Conservation (phyloP, 2,113 vertebrate species). For the Pleuronectes platessa region DNA sequence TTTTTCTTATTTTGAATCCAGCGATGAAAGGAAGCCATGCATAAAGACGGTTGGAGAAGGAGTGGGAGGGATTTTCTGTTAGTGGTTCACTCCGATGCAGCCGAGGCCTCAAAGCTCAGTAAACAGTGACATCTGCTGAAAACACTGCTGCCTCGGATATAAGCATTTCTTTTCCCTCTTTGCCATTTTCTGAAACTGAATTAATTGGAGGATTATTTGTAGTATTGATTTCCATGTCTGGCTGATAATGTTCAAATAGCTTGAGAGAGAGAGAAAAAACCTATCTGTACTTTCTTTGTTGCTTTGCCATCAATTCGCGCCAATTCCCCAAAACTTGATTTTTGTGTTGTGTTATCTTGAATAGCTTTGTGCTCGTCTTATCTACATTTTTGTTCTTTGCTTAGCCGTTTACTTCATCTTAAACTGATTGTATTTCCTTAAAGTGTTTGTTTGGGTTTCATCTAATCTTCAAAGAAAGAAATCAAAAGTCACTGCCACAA, state of each 20-base stretch:
- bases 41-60: conserved; percentile 6
- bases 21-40: conserved; percentile 45
- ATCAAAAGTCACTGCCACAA: conserved; percentile 3
- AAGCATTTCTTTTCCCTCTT: not conserved
- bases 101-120: conserved; percentile 46
- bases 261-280: too few relatives aligned
- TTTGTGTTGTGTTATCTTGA: not conserved
- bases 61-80: conserved; percentile 12
- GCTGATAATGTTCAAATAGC: not conserved
- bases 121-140: conserved; percentile 77
- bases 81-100: conserved; percentile 6
- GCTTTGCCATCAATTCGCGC: not conserved
- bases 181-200: not conserved
- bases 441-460: not conserved
- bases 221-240: not conserved
- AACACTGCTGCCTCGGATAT: not conserved
- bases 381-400: not conserved
- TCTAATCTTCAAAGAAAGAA: conserved; percentile 15
- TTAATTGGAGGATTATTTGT: not conserved
- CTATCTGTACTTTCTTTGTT: too few relatives aligned
- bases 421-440: not conserved
- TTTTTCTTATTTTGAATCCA: not conserved
- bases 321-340: not conserved
- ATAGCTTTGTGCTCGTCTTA: not conserved
- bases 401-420: not conserved